A percentile compares a stretch with the other conserved stretches of the same genome.
Conservation (phyloP, 2,888 invertebrate genomes). For the Ectobius pallidus region DNA sequence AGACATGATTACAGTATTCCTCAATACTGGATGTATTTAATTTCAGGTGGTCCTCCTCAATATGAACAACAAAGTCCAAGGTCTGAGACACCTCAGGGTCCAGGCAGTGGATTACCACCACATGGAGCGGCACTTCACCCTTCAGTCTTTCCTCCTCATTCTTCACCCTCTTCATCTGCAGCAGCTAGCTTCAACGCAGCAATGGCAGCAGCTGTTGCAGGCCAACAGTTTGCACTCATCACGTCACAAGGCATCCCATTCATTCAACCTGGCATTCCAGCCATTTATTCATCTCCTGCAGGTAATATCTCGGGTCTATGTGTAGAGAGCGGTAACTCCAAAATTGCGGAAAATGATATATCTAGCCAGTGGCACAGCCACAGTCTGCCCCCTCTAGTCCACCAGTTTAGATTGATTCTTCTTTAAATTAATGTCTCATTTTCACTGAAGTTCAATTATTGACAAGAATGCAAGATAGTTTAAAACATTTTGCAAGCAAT, state of each 20-base stretch:
- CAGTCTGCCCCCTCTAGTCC: too few relatives aligned
- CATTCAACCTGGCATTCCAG: slow-evolving; percentile 58
- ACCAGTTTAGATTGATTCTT: too few relatives aligned
- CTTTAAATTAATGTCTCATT: too few relatives aligned
- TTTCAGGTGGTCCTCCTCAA: slow-evolving; percentile 30
- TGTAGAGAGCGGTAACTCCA: too few relatives aligned
- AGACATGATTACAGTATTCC: too few relatives aligned
- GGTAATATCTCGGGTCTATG: slow-evolving; percentile 45
- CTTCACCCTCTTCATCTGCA: slow-evolving; percentile 45
- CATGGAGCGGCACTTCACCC: slow-evolving; percentile 30
- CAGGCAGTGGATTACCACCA: slow-evolving; percentile 22
- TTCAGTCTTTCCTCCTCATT: slow-evolving; percentile 46
- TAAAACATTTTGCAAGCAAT: too few relatives aligned
- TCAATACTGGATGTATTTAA: too few relatives aligned
- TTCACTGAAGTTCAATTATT: too few relatives aligned
- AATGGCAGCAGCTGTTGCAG: slow-evolving; percentile 53
- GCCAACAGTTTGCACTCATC: slow-evolving; percentile 58
- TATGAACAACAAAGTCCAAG: slow-evolving; percentile 33
- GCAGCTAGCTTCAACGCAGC: slow-evolving; percentile 54
- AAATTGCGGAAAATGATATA: too few relatives aligned
- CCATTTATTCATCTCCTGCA: slow-evolving; percentile 51
- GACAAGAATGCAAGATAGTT: too few relatives aligned
- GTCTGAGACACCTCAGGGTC: slow-evolving; percentile 22
- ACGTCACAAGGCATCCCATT: slow-evolving; percentile 59
- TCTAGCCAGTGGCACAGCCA: too few relatives aligned